Base-by-base conservation (phyloP, 2,888 invertebrate species). In the Melieria omissa region DNA sequence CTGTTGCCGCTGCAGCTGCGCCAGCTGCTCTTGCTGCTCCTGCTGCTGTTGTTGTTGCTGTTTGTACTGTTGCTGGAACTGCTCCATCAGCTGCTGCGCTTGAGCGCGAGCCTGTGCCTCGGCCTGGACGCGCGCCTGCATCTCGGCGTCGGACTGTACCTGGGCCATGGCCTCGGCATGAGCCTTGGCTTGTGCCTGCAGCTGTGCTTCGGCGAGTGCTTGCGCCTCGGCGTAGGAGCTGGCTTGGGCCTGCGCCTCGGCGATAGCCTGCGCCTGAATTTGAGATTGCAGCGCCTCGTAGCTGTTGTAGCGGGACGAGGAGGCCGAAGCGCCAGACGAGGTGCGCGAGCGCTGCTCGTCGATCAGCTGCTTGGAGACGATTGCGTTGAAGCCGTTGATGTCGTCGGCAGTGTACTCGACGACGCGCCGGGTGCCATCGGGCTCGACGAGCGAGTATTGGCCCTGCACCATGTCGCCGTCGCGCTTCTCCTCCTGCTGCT, bases 91-190 rank as follows among this genome's bases (percentile, higher is more conserved):
- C 52, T 85, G 84, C 66, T 85, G 84, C 3, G 84, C 84, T 68
- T 83, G 84, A 5, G 77, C 80, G 3, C 84, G 82, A 1, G 85
- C 89, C 85, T 89, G 88, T 85, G 88, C 88, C 78, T 87, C 88
- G 85, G 89, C 89, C 84, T 89, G 90, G 83, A 88, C 88, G 83
- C 89, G 89, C 85, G 89, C 88, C 87, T 87, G 89, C 84, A 88
- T 87, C 88, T 89, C 89, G 80, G 88, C 85, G 79, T 89, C 88
- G 73, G 85, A 74, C 5, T 83, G 84, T 5, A 80, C 79, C 41
- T 82, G 83, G 1, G 81, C 80, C 65, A 83, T 82, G 0, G 81
- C 81, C 12, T 82, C 83, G 9, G 81, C 81, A 9, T 78, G 79
- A 3, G 79, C 78, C 68, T 77, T 78, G 46, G 78, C 80, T 82